phyloP scores from a whole-genome alignment of 2,888 invertebrate genomes.

The Drosophila antonietae region DNA sequence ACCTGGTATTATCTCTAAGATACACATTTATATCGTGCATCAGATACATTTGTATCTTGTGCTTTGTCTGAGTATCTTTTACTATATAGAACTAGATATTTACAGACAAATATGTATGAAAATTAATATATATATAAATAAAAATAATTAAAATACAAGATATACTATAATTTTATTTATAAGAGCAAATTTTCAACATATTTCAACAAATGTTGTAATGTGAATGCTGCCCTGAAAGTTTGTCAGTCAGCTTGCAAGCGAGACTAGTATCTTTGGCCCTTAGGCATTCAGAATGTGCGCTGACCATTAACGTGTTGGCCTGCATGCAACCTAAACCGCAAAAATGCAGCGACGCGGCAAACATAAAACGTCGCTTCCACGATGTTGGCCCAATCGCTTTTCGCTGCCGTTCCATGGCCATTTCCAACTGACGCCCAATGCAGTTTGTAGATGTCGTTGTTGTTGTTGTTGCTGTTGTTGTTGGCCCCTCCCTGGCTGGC shows the following conservation, averaged over 20 bases:
- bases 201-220: neutral
- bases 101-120: too few species aligned
- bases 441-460: constrained; percentile 22
- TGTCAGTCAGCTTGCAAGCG: neutral
- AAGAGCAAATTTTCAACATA: too few species aligned
- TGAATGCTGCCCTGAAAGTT: neutral
- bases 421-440: constrained; percentile 22
- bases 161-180: too few species aligned
- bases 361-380: constrained; percentile 48
- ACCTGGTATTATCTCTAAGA: neutral
- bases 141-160: too few species aligned
- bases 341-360: constrained; percentile 48
- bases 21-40: neutral
- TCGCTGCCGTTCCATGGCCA: constrained; percentile 37
- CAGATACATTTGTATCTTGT: neutral
- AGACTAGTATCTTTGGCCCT: constrained; percentile 13
- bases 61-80: too few species aligned
- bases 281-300: constrained; percentile 32
- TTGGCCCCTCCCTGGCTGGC: neutral
- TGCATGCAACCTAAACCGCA: constrained; percentile 38
- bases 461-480: neutral
- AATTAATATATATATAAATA: too few species aligned
- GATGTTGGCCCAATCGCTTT: constrained; percentile 42
- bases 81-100: too few species aligned
- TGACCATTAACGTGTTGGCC: constrained; percentile 35